phyloP scores from a whole-genome alignment of 2,797 vertebrate species.

The Ptychadena robeensis region DNA sequence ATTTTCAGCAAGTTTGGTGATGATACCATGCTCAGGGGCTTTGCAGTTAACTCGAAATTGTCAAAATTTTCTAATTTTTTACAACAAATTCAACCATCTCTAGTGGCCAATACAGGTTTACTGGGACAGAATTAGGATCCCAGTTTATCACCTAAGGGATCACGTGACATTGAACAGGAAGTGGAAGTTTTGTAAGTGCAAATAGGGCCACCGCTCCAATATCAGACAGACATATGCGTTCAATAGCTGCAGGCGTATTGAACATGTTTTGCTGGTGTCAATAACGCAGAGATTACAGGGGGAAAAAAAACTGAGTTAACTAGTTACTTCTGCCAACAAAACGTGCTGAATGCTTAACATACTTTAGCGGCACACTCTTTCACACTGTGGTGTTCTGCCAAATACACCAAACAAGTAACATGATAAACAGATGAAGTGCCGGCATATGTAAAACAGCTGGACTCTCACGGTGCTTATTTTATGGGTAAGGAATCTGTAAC shows the following conservation, averaged over 20 bases:
- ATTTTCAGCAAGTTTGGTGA: too few species aligned
- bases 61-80: too few species aligned
- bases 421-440: conserved; percentile 48
- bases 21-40: too few species aligned
- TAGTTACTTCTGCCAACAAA: conserved; percentile 43
- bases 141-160: neutral
- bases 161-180: neutral
- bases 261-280: conserved; percentile 52
- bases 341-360: conserved; percentile 47
- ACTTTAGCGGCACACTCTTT: conserved; percentile 36
- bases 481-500: conserved; percentile 13
- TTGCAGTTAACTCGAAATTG: too few species aligned
- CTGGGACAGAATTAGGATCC: neutral
- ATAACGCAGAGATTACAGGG: conserved; percentile 49
- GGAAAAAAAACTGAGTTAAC: conserved; percentile 46
- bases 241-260: conserved; percentile 37
- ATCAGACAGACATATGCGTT: conserved; percentile 32
- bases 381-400: conserved; percentile 51
- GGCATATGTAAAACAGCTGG: conserved; percentile 47
- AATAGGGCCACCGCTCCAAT: conserved; percentile 23
- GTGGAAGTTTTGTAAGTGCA: conserved; percentile 17
- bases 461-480: neutral
- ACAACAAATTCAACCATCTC: too few species aligned
- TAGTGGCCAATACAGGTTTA: neutral
- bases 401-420: conserved; percentile 50